A percentile compares a stretch with the other conserved stretches of the same genome.
phyloP scores from a whole-genome alignment of 2,888 invertebrate species.

The Mystacides longicornis region DNA sequence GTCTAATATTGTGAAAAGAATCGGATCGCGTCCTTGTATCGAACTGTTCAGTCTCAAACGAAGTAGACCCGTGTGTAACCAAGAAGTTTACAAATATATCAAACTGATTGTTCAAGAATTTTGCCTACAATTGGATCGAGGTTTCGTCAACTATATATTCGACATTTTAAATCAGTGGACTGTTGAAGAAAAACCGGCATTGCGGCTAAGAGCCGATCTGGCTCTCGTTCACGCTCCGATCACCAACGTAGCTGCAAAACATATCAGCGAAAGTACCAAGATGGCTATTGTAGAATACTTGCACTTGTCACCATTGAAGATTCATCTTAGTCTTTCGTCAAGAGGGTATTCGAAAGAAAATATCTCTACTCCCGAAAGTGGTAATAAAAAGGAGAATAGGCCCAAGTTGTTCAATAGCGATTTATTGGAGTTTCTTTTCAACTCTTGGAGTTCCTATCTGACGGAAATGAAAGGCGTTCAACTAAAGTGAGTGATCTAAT shows the following conservation, averaged over 20 bases:
- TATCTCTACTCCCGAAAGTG: slow-evolving; percentile 29
- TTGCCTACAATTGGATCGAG: slow-evolving; percentile 61
- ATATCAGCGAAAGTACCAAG: slow-evolving; percentile 31
- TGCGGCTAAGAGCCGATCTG: slow-evolving; percentile 49
- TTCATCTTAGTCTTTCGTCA: slow-evolving; percentile 55
- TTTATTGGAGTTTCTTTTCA: slow-evolving; percentile 54
- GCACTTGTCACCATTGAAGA: slow-evolving; percentile 52
- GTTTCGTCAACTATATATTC: slow-evolving; percentile 55
- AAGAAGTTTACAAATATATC: slow-evolving; percentile 54
- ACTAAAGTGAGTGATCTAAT: slow-evolving; percentile 47
- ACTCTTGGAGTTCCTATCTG: slow-evolving; percentile 56
- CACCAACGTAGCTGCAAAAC: slow-evolving; percentile 42
- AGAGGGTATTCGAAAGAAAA: slow-evolving; percentile 33
- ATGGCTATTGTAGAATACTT: slow-evolving; percentile 49
- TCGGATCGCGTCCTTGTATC: slow-evolving; percentile 53
- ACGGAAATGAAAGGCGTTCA: slow-evolving; percentile 59
- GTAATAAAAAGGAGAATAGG: slow-evolving; percentile 41
- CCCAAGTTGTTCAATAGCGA: slow-evolving; percentile 51
- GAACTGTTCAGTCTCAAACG: slow-evolving; percentile 51
- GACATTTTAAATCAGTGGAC: slow-evolving; percentile 56
- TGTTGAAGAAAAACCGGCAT: slow-evolving; percentile 50
- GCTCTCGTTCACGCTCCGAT: slow-evolving; percentile 54
- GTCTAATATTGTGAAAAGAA: slow-evolving; percentile 38
- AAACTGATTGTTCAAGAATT: slow-evolving; percentile 61
- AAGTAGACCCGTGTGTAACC: slow-evolving; percentile 42